A percentile compares a stretch with the other conserved stretches of the same genome.
phyloP scores from a whole-genome alignment of 2,113 vertebrate species.

The Siphamia tubifer region DNA sequence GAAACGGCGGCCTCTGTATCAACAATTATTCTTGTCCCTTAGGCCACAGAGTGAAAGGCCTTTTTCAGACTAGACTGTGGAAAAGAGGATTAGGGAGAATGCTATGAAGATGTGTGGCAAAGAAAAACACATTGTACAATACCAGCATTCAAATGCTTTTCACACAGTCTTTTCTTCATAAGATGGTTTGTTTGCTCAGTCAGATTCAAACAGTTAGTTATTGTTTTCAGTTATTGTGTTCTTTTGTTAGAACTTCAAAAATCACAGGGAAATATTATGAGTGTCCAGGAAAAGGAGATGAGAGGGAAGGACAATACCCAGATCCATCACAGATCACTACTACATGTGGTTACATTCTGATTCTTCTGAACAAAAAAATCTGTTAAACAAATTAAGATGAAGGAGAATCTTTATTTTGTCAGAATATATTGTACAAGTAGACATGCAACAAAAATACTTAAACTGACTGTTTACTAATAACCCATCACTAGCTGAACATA shows the following conservation, averaged over 20 bases:
- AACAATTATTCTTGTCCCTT: constrained; percentile 68
- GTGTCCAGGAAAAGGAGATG: background rate
- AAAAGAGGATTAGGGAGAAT: constrained; percentile 65
- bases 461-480: too few species aligned
- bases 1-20: constrained; percentile 69
- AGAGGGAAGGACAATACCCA: background rate
- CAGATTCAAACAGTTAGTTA: constrained; percentile 11
- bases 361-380: too few species aligned
- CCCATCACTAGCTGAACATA: too few species aligned
- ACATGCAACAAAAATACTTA: too few species aligned
- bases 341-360: constrained; percentile 3
- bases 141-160: constrained; percentile 36
- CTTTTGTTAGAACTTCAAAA: constrained; percentile 10
- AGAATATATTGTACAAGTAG: too few species aligned
- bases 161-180: constrained; percentile 7
- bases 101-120: constrained; percentile 46
- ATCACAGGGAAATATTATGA: constrained; percentile 9
- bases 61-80: constrained; percentile 58
- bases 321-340: background rate
- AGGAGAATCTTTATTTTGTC: too few species aligned
- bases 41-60: constrained; percentile 64
- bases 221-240: constrained; percentile 15
- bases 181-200: constrained; percentile 36
- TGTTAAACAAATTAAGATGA: too few species aligned
- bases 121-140: constrained; percentile 44